Evolutionary conservation across 2,797 vertebrate species (phyloP), one percentile per base, ranked within the genome.

Genomic region (Alauda arvensis): DNA sequence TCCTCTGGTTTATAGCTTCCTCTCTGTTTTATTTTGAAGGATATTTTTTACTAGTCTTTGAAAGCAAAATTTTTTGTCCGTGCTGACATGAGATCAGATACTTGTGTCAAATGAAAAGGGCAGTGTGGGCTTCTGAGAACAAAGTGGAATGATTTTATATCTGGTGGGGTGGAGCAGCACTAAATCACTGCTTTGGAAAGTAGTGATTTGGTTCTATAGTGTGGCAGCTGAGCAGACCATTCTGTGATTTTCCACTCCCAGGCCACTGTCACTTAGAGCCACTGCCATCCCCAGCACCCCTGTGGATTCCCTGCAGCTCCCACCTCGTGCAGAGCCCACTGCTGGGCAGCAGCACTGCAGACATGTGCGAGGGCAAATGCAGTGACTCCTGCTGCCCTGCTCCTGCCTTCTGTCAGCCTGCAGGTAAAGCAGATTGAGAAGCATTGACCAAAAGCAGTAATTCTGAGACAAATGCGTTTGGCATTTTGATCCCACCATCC

Each of bases 291-390:
- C 39, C 55, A 49, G 59, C 33, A 16, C 4, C 9, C 4, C 8
- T 0, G 0, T 10, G 39, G 24, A 42, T 25, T 68, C 29, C 61
- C 61, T 52, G 45, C 55, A 53, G 55, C 37, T 61, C 56, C 48
- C 14, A 9, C 42, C 49, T 14, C 6, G 28, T 3, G 5, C 63
- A 51, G 60, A 33, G 63, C 42, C 77, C 66, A 8, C 16, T 21
- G 24, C 49, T 56, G 65, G 39, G 77, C 59, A 51, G 43, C 40
- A 1, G 1, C 5, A 0, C 14, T 8, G 28, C 0, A 0, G 63
- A 29, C 61, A 12, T 0, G 0, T 7, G 25, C 21, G 56, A 81
- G 17, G 37, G 43, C 3, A 34, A 59, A 23, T 4, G 43, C 55
- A 24, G 0, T 16, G 33, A 25, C 43, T 83, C 61, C 72, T 71